Conservation (phyloP, 2,888 invertebrate genomes). For the Epinotia demarniana region DNA sequence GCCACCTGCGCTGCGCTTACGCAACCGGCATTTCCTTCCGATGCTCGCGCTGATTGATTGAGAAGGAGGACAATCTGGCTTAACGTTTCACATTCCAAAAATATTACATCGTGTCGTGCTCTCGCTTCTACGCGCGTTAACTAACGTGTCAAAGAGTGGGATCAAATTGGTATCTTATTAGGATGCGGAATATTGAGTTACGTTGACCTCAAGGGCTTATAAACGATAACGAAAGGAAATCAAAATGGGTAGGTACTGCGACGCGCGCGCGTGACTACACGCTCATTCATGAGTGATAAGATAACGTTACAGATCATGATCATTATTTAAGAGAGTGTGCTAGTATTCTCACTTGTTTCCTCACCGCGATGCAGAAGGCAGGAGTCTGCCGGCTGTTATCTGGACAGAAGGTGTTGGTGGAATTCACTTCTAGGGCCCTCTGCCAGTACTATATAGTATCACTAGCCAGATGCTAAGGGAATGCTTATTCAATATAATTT, state of each 20-base stretch:
- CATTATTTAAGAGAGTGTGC: too few species aligned
- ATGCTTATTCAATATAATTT: too few species aligned
- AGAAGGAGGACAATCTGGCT: neutral
- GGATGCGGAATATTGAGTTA: neutral
- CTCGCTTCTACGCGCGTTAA: neutral
- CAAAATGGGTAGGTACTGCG: neutral
- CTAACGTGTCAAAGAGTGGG: neutral
- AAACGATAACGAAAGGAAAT: slow-evolving; percentile 11
- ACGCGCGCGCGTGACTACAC: neutral
- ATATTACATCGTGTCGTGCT: neutral
- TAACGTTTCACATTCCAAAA: neutral
- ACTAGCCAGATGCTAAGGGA: too few species aligned
- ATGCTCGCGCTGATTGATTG: slow-evolving; percentile 2
- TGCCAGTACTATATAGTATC: too few species aligned
- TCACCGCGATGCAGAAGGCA: too few species aligned
- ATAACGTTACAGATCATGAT: too few species aligned
- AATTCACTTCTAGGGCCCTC: too few species aligned
- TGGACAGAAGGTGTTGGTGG: too few species aligned
- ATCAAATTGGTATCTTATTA: neutral
- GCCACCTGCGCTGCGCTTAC: slow-evolving; percentile 29
- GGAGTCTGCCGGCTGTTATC: too few species aligned
- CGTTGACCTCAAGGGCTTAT: neutral
- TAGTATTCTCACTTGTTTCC: too few species aligned
- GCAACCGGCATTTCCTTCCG: slow-evolving; percentile 19
- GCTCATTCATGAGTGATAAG: neutral